A percentile compares a stretch with the other conserved stretches of the same genome.
phyloP scores from a whole-genome alignment of 1,140 invertebrate species.

The Leptoteleia sp. region DNA sequence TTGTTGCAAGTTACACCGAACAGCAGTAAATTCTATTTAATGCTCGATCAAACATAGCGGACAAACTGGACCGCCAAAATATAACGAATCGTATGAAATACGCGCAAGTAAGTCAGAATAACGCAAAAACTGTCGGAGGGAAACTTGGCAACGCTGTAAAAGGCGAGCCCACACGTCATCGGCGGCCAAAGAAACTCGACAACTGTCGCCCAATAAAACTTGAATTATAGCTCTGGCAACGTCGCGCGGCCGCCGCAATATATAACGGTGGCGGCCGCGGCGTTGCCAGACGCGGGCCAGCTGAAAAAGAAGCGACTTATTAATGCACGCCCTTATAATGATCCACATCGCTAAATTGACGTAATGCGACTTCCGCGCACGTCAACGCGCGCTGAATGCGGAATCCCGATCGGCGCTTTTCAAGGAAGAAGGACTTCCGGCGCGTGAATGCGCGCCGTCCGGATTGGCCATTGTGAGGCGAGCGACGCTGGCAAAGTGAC shows the following conservation, averaged over 20 bases:
- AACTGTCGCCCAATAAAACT: conserved; percentile 26
- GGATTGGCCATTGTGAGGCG: conserved; percentile 41
- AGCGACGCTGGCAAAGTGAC: conserved; percentile 50
- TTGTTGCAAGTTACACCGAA: too few species aligned
- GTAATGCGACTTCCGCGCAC: conserved; percentile 42
- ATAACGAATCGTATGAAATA: neutral
- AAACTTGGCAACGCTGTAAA: conserved; percentile 39
- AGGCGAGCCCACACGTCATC: conserved; percentile 4
- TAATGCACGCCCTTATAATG: conserved; percentile 39
- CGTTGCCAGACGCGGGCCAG: conserved; percentile 34
- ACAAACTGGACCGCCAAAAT: too few species aligned
- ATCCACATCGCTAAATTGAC: conserved; percentile 42
- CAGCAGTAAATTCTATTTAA: too few species aligned
- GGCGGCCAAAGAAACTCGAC: conserved; percentile 13
- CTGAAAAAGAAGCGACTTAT: conserved; percentile 41
- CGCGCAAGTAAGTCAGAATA: neutral
- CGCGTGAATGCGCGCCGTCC: conserved; percentile 23
- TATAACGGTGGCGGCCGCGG: conserved; percentile 22
- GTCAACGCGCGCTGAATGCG: conserved; percentile 46
- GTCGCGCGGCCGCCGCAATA: conserved; percentile 23
- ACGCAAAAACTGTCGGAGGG: too few species aligned
- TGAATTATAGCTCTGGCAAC: conserved; percentile 46
- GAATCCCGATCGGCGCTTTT: conserved; percentile 38
- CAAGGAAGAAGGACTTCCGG: conserved; percentile 58
- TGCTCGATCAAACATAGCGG: too few species aligned